phyloP scores from a whole-genome alignment of 2,113 vertebrate species.

The Leiothrix lutea region DNA sequence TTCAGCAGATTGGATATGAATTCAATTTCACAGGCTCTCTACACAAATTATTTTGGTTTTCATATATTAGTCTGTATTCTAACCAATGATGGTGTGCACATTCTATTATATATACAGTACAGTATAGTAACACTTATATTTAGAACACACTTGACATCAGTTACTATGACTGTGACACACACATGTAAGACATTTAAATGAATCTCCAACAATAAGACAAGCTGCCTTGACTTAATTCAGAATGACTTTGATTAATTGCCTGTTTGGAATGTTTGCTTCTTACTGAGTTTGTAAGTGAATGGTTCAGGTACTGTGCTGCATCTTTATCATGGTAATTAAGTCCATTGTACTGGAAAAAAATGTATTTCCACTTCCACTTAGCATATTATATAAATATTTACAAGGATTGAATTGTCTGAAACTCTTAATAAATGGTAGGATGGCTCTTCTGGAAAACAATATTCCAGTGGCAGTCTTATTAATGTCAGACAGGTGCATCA shows the following conservation, averaged over 20 bases:
- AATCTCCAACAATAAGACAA: not conserved
- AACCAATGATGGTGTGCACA: not conserved
- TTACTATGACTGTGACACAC: not conserved
- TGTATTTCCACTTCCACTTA: not conserved
- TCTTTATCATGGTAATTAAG: constrained; percentile 12
- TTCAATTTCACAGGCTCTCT: constrained; percentile 45
- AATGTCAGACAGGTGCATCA: not conserved
- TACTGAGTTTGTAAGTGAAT: not conserved
- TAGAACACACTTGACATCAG: not conserved
- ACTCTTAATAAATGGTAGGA: not conserved
- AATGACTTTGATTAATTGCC: not conserved
- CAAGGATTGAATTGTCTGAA: not conserved
- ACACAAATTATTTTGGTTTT: constrained; percentile 52
- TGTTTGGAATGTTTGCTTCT: not conserved
- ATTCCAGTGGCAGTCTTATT: not conserved
- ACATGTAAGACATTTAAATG: not conserved
- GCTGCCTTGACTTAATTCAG: not conserved
- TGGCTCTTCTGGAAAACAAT: not conserved
- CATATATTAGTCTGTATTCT: constrained; percentile 11
- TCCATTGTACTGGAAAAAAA: not conserved
- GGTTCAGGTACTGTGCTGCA: not conserved
- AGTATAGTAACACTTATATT: not conserved
- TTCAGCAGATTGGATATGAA: constrained; percentile 29
- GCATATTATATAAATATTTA: not conserved
- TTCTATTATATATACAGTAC: not conserved